Conservation (phyloP, 2,888 invertebrate genomes). For the Drosophila testacea region DNA sequence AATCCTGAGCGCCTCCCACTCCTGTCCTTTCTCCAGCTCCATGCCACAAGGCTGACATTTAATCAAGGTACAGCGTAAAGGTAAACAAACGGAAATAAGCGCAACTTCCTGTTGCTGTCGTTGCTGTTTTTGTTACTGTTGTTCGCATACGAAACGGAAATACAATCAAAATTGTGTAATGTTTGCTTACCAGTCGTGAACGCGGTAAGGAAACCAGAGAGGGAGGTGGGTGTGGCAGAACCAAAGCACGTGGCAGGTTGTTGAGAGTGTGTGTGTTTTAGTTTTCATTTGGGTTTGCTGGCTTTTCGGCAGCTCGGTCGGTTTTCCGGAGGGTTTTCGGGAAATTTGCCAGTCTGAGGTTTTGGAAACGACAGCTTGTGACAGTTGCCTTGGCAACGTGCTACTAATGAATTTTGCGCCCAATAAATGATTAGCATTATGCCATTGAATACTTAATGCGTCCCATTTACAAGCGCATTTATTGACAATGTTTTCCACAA, state of each 20-base stretch:
- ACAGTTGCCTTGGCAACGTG: slow-evolving; percentile 52
- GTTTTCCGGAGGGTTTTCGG: slow-evolving; percentile 11
- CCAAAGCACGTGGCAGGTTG: slow-evolving; percentile 24
- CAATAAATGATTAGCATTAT: slow-evolving; percentile 77
- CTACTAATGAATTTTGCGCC: slow-evolving; percentile 71
- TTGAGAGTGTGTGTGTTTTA: slow-evolving; percentile 25
- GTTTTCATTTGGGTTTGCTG: slow-evolving; percentile 49
- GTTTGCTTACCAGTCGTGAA: slow-evolving; percentile 62
- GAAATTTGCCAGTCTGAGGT: slow-evolving; percentile 32
- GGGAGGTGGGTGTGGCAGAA: neutral
- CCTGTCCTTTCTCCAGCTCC: neutral
- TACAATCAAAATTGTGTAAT: slow-evolving; percentile 81
- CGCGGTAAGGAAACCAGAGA: slow-evolving; percentile 9
- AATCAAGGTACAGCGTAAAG: slow-evolving; percentile 77
- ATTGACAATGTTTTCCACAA: slow-evolving; percentile 57
- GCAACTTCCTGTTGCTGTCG: slow-evolving; percentile 77
- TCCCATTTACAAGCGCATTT: slow-evolving; percentile 55
- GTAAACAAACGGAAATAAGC: slow-evolving; percentile 81
- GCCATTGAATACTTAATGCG: slow-evolving; percentile 72
- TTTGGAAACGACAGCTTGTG: slow-evolving; percentile 51
- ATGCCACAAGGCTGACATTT: slow-evolving; percentile 65
- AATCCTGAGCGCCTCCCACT: slow-evolving; percentile 22
- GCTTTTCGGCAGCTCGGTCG: slow-evolving; percentile 28
- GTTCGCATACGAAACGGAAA: slow-evolving; percentile 76
- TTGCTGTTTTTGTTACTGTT: slow-evolving; percentile 48